Evolutionary conservation across 2,797 vertebrate species (phyloP).

Genomic region (Danio albolineatus): DNA sequence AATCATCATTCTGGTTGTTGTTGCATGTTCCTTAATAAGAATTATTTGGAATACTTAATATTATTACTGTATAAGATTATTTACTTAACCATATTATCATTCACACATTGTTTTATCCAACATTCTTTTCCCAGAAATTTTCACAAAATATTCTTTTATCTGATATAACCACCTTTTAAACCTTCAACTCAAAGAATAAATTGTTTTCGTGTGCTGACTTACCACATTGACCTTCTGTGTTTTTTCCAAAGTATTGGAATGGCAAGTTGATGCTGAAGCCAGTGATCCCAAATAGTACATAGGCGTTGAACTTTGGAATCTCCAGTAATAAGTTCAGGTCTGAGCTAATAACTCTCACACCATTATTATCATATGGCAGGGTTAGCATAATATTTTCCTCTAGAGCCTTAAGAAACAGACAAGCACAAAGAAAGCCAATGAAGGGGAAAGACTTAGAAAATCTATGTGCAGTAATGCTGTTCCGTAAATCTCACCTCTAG

Average conservation of each 20-base stretch:
- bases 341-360: slow-evolving; percentile 72
- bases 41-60: background rate
- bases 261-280: slow-evolving; percentile 86
- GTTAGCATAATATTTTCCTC: slow-evolving; percentile 53
- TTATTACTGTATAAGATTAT: background rate
- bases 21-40: slow-evolving; percentile 87
- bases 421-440: background rate
- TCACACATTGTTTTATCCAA: too few relatives aligned
- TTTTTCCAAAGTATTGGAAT: slow-evolving; percentile 81
- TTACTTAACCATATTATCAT: too few relatives aligned
- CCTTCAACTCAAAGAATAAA: background rate
- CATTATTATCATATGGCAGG: slow-evolving; percentile 80
- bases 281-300: slow-evolving; percentile 85
- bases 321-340: slow-evolving; percentile 78
- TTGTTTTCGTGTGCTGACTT: slow-evolving; percentile 54
- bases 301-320: slow-evolving; percentile 76
- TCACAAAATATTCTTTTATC: background rate
- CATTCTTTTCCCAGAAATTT: too few relatives aligned
- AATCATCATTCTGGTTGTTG: slow-evolving; percentile 87
- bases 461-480: background rate
- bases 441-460: background rate
- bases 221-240: slow-evolving; percentile 96
- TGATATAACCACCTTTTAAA: background rate
- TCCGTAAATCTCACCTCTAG: slow-evolving; percentile 73
- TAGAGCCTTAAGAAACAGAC: slow-evolving; percentile 65